Percentiles rank a stretch among this genome's conserved stretches.
Conservation (phyloP, 2,888 invertebrate species). For the Drosophila pseudotalamancana region DNA sequence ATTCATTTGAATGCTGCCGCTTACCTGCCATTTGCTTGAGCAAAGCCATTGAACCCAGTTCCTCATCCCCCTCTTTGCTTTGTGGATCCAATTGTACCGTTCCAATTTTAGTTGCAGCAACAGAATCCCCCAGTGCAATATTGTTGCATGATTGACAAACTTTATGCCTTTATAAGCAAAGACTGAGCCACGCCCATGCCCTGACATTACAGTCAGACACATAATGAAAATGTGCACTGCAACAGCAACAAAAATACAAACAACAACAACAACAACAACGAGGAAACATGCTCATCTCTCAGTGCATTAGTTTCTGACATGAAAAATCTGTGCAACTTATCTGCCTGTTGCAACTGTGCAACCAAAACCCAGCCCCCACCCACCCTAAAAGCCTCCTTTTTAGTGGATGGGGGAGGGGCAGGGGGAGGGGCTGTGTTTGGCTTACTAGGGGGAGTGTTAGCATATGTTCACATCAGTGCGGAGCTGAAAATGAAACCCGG, state of each 20-base stretch:
- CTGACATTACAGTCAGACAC: constrained; percentile 42
- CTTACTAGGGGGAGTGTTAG: constrained; percentile 27
- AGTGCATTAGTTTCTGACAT: constrained; percentile 32
- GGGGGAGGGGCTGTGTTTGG: background rate
- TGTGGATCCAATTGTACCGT: too few species aligned
- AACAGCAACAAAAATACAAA: constrained; percentile 18
- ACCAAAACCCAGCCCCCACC: too few species aligned
- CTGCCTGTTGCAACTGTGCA: too few species aligned
- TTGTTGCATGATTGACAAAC: constrained; percentile 62
- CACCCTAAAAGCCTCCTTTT: too few species aligned
- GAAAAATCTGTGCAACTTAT: constrained; percentile 23
- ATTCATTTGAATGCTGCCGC: constrained; percentile 48
- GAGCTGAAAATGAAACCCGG: constrained; percentile 2
- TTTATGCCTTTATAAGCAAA: constrained; percentile 39
- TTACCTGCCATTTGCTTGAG: constrained; percentile 49
- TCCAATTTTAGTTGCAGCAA: constrained; percentile 23
- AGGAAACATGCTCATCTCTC: constrained; percentile 12
- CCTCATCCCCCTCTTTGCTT: background rate
- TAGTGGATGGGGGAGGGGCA: too few species aligned
- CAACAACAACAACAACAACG: background rate
- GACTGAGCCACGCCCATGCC: constrained; percentile 13
- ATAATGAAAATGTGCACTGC: constrained; percentile 66
- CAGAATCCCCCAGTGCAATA: constrained; percentile 38
- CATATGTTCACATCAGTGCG: constrained; percentile 14
- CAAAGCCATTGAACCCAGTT: constrained; percentile 35